A percentile compares a stretch with the other conserved stretches of the same genome.
These are phyloP conservation scores for Engraulis encrasicolus DNA, from an alignment of 2,113 vertebrate genomes.

Conservation along the genomic window DNA sequence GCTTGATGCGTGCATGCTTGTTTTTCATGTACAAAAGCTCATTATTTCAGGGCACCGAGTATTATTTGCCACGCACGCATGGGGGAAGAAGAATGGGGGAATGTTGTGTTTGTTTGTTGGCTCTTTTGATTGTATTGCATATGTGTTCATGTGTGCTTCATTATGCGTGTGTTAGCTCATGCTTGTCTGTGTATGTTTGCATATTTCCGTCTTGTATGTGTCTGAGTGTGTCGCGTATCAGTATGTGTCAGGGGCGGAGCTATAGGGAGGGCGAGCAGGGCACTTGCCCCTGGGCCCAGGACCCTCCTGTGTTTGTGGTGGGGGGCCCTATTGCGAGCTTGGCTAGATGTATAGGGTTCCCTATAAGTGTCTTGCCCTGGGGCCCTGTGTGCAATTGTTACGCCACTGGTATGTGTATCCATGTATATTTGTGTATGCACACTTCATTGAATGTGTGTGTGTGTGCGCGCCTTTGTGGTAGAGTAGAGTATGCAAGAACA, in stretches of 20 bases:
- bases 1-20: conserved; percentile 23
- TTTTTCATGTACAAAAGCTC: conserved; percentile 24
- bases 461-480: conserved; percentile 7
- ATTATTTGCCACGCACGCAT: background rate
- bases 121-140: background rate
- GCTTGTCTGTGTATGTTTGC: background rate
- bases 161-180: background rate
- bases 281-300: too few relatives aligned
- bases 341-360: too few relatives aligned
- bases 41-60: conserved; percentile 23
- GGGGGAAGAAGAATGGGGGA: background rate
- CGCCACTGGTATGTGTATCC: too few relatives aligned
- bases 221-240: background rate
- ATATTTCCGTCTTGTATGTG: too few relatives aligned
- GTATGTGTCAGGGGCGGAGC: conserved; percentile 16
- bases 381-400: too few relatives aligned
- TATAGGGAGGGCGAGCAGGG: too few relatives aligned
- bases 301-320: too few relatives aligned
- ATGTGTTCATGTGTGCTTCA: background rate
- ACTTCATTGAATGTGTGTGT: too few relatives aligned
- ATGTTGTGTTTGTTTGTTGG: conserved; percentile 1
- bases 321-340: too few relatives aligned
- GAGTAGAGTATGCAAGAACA: background rate
- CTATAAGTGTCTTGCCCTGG: too few relatives aligned
- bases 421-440: too few relatives aligned